Evolutionary conservation across 2,113 vertebrate species (phyloP).

Genomic region (Micronycteris hirsuta): DNA sequence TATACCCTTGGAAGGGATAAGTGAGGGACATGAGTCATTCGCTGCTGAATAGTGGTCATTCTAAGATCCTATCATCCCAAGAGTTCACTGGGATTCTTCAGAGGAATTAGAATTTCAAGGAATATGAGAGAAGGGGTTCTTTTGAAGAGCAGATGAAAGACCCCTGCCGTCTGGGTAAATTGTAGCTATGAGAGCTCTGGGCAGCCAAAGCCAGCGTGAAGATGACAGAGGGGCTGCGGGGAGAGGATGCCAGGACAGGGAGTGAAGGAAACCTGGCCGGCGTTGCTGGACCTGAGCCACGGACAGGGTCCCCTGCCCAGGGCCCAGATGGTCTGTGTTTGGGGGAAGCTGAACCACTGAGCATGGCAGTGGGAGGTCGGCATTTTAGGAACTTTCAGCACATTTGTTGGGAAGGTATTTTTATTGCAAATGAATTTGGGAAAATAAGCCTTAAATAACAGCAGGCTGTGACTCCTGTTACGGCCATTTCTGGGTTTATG

Average conservation of each 20-base stretch:
- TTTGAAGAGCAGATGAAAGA: background rate
- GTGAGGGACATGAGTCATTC: background rate
- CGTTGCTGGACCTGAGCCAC: background rate
- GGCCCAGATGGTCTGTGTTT: background rate
- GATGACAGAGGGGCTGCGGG: too few species aligned
- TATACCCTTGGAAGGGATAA: background rate
- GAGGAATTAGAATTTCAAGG: background rate
- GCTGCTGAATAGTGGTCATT: background rate
- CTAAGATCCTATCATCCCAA: background rate
- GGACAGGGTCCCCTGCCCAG: rapidly evolving
- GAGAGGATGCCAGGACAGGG: background rate
- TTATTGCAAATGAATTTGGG: background rate
- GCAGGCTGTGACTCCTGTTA: rapidly evolving
- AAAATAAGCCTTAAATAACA: background rate
- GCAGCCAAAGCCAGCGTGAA: background rate
- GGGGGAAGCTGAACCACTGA: background rate
- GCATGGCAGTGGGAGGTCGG: background rate
- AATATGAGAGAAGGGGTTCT: background rate
- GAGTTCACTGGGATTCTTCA: background rate
- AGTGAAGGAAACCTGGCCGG: background rate
- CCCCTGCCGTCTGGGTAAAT: background rate
- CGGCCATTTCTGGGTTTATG: rapidly evolving
- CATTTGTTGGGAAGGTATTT: background rate
- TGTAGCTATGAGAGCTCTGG: background rate
- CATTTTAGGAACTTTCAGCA: background rate